Percentiles rank a stretch among this genome's conserved stretches.
Conservation (phyloP, 92 coral and sea anemone species). For the Heteractis magnifica region DNA sequence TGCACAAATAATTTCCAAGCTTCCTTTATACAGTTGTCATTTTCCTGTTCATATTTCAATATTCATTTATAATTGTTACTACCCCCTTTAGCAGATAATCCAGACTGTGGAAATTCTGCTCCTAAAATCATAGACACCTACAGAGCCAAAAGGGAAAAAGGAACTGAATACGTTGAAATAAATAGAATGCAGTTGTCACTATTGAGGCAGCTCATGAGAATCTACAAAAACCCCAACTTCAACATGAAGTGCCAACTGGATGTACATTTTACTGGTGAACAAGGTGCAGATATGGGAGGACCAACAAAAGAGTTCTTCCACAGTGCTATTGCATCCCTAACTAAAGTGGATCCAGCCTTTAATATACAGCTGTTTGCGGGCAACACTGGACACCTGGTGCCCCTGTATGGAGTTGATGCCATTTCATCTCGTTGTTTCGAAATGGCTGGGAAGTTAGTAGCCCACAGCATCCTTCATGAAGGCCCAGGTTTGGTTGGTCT, state of each 20-base stretch:
- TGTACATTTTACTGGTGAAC: constrained; percentile 49
- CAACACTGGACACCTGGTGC: constrained; percentile 41
- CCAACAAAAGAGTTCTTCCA: constrained; percentile 59
- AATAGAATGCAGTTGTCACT: constrained; percentile 14
- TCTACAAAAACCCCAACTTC: constrained; percentile 40
- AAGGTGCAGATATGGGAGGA: constrained; percentile 61
- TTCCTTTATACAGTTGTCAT: not conserved
- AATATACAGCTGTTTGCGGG: constrained; percentile 62
- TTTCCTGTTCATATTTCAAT: not conserved
- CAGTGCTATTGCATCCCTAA: constrained; percentile 21
- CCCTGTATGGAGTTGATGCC: constrained; percentile 57
- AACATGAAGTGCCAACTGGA: constrained; percentile 24
- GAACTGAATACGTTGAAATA: not conserved
- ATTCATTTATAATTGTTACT: not conserved
- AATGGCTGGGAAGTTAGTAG: too few relatives aligned
- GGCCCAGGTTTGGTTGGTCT: too few relatives aligned
- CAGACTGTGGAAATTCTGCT: not conserved
- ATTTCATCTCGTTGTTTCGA: constrained; percentile 11
- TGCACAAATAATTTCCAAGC: not conserved
- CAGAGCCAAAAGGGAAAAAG: constrained; percentile 7
- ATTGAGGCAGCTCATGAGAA: constrained; percentile 29
- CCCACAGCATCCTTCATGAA: too few relatives aligned
- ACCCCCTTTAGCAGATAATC: not conserved
- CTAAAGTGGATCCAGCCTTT: constrained; percentile 46
- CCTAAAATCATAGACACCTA: not conserved